Conservation (phyloP, 2,113 vertebrate genomes). For the Circaetus cinerascens region DNA sequence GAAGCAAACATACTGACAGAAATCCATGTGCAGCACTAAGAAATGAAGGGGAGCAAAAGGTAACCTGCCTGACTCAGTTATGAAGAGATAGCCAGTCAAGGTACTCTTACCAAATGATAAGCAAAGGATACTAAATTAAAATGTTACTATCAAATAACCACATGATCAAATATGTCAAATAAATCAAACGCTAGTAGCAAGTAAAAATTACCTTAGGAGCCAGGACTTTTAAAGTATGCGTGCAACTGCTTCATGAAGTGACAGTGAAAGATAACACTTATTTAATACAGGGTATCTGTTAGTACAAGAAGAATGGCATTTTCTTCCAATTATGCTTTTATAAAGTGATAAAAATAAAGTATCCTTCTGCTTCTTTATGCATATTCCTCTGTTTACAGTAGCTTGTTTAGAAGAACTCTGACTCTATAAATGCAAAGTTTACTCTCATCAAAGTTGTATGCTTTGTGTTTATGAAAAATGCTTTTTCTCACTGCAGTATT, state of each 20-base stretch:
- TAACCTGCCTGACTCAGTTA: neutral
- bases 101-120: neutral
- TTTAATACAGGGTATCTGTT: neutral
- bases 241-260: neutral
- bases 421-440: neutral
- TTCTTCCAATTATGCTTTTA: neutral
- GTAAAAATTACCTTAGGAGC: neutral
- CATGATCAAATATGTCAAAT: neutral
- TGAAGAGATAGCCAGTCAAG: neutral
- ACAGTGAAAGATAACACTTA: neutral
- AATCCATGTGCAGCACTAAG: constrained; percentile 12
- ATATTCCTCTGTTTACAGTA: neutral
- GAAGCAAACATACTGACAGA: constrained; percentile 51
- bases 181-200: neutral
- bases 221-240: neutral
- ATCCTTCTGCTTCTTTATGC: neutral
- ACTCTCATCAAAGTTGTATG: neutral
- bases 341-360: neutral
- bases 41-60: neutral
- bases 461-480: neutral
- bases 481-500: neutral
- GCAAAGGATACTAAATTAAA: neutral
- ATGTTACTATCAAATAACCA: neutral
- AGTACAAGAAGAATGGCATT: neutral
- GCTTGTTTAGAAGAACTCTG: neutral